Evolutionary conservation across 1,140 invertebrate species (phyloP).

Genomic region (Frieseomelitta varia): DNA sequence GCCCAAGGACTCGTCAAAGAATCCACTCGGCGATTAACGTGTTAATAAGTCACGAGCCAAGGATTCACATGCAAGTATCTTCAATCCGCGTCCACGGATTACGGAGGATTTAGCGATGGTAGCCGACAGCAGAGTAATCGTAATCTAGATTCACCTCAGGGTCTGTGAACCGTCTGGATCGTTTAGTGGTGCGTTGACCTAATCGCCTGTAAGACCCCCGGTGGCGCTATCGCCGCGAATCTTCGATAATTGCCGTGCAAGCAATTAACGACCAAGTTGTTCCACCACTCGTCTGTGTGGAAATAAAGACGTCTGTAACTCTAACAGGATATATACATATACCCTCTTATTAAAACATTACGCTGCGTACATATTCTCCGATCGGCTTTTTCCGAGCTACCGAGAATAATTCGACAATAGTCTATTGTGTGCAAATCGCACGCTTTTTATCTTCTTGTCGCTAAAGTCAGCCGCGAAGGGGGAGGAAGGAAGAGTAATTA

Average conservation of each 20-base stretch:
- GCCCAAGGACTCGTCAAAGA: too few relatives aligned
- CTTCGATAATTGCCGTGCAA: constrained; percentile 53
- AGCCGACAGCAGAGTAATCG: constrained; percentile 44
- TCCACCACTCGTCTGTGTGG: neutral
- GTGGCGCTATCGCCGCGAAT: constrained; percentile 33
- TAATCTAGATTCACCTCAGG: constrained; percentile 33
- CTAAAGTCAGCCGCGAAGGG: neutral
- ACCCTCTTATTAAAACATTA: constrained; percentile 17
- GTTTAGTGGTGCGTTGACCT: constrained; percentile 47
- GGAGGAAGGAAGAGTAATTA: too few relatives aligned
- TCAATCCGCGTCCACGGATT: too few relatives aligned
- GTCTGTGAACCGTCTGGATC: constrained; percentile 17
- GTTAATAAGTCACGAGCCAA: too few relatives aligned
- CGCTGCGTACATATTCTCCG: too few relatives aligned
- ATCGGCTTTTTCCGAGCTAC: neutral
- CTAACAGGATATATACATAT: neutral
- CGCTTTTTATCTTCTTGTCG: constrained; percentile 20
- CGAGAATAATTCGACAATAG: neutral
- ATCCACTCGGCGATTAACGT: neutral
- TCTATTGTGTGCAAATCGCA: constrained; percentile 24
- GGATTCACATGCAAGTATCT: too few relatives aligned
- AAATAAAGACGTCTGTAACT: neutral
- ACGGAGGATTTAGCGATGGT: neutral
- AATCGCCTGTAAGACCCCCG: constrained; percentile 30
- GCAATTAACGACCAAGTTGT: constrained; percentile 38